Evolutionary conservation across 2,113 vertebrate genomes (phyloP).

Genomic region (Cepphus grylle): DNA sequence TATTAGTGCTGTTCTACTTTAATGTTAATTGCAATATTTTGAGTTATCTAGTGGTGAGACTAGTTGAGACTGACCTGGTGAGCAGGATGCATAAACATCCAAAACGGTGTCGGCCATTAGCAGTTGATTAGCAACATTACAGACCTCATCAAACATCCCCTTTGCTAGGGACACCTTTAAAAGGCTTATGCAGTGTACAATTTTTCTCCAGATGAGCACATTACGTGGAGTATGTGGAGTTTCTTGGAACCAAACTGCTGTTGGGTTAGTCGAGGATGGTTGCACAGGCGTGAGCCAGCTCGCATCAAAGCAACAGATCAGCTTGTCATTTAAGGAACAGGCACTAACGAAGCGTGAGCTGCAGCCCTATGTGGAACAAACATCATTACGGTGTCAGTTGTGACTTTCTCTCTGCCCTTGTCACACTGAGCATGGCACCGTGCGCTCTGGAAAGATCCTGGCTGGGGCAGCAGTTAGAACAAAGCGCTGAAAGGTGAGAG

Average conservation of each 20-base stretch:
- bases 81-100: not conserved
- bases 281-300: not conserved
- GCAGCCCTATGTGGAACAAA: not conserved
- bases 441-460: not conserved
- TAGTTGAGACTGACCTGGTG: accelerated
- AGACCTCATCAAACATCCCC: not conserved
- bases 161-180: not conserved
- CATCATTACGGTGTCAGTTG: not conserved
- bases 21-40: not conserved
- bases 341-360: not conserved
- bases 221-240: not conserved
- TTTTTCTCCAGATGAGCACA: not conserved
- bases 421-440: not conserved
- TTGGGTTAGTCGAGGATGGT: not conserved
- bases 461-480: not conserved
- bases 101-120: not conserved
- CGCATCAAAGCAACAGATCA: not conserved
- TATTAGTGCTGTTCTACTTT: not conserved
- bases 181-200: not conserved
- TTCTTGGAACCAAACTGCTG: not conserved
- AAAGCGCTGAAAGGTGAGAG: not conserved
- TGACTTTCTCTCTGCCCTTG: not conserved
- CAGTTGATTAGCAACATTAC: not conserved
- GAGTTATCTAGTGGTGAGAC: not conserved
- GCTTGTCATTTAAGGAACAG: not conserved